Conservation (phyloP, 1,140 invertebrate species). For the Ylistrum balloti region DNA sequence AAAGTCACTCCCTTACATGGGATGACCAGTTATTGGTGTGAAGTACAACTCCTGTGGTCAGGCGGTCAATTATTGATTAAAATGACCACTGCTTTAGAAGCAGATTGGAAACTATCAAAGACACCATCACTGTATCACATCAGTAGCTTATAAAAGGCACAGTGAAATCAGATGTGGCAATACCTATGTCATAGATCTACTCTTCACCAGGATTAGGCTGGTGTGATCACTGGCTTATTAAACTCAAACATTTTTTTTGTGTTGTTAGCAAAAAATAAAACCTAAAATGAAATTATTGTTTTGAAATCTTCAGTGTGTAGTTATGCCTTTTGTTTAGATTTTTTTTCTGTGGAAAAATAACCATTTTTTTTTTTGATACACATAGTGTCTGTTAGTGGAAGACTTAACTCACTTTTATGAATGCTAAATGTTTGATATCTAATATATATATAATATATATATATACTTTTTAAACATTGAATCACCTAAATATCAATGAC, state of each 20-base stretch:
- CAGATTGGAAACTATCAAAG: not conserved
- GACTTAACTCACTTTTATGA: too few species aligned
- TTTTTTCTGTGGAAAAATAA: too few species aligned
- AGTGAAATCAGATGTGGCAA: not conserved
- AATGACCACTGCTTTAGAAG: conserved; percentile 16
- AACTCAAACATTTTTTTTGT: not conserved
- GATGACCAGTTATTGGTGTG: not conserved
- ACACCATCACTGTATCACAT: not conserved
- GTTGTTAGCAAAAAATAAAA: too few species aligned
- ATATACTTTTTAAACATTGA: too few species aligned
- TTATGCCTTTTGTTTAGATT: too few species aligned
- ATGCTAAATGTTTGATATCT: too few species aligned
- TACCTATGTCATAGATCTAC: not conserved
- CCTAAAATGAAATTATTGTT: too few species aligned
- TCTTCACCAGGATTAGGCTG: not conserved
- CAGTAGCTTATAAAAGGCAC: conserved; percentile 3
- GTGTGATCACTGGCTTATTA: not conserved
- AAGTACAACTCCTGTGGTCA: conserved; percentile 17
- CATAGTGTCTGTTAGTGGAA: too few species aligned
- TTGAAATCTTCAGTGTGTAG: too few species aligned
- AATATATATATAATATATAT: too few species aligned
- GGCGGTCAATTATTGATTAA: not conserved
- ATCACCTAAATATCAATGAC: too few species aligned
- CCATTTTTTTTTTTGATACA: too few species aligned
- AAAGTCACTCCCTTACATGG: not conserved